Evolutionary conservation across 2,113 vertebrate genomes (phyloP).

Genomic region (Xyrauchen texanus): DNA sequence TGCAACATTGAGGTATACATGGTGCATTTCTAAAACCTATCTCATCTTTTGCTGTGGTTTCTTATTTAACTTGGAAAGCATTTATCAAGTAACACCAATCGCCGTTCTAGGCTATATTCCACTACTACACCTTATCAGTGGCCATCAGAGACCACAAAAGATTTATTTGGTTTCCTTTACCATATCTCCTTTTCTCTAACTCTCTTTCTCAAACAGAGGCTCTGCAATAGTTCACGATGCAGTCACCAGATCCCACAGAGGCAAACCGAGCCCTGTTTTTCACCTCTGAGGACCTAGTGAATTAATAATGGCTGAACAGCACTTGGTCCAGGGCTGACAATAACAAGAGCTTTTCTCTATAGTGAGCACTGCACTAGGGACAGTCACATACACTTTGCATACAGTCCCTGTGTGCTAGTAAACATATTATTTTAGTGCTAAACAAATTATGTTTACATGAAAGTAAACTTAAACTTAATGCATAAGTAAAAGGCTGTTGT

Average conservation of each 20-base stretch:
- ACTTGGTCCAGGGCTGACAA: constrained; percentile 18
- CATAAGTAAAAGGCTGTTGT: too few species aligned
- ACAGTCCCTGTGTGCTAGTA: not conserved
- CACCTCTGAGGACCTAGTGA: constrained; percentile 40
- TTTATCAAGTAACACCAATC: too few species aligned
- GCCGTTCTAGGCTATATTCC: not conserved
- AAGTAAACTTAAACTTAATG: too few species aligned
- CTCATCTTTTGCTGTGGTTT: not conserved
- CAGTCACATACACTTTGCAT: not conserved
- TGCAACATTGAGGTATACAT: too few species aligned
- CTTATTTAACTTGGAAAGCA: too few species aligned
- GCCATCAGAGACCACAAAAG: not conserved
- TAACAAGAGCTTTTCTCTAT: constrained; percentile 38
- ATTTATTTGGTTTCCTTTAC: constrained; percentile 3
- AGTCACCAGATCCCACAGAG: constrained; percentile 32
- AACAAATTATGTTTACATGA: too few species aligned
- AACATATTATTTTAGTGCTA: not conserved
- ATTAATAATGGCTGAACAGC: constrained; percentile 45
- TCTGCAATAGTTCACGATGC: not conserved
- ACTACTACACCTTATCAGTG: not conserved
- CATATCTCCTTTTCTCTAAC: not conserved
- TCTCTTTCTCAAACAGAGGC: not conserved
- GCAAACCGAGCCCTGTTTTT: constrained; percentile 33
- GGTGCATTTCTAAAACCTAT: too few species aligned
- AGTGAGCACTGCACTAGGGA: constrained; percentile 11